These are phyloP conservation scores for Drosophila anceps DNA, from an alignment of 2,888 invertebrate species.

Conservation along the genomic window DNA sequence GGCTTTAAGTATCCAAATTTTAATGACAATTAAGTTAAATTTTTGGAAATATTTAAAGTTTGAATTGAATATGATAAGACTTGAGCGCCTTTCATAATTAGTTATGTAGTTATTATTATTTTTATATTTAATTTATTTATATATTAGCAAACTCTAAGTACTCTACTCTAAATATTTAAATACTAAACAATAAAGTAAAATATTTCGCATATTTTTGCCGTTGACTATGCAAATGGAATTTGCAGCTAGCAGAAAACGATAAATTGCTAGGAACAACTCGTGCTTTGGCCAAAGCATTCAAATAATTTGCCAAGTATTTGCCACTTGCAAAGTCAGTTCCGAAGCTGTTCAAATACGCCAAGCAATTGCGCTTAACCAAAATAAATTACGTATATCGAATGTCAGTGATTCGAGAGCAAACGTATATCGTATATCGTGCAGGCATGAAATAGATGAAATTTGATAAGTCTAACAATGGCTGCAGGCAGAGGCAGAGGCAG, in stretches of 20 bases:
- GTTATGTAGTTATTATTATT: not conserved
- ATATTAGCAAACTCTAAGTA: not conserved
- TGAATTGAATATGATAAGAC: not conserved
- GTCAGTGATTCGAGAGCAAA: not conserved
- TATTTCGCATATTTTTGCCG: not conserved
- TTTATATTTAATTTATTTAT: not conserved
- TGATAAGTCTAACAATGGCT: not conserved
- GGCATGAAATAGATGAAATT: not conserved
- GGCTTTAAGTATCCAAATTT: not conserved
- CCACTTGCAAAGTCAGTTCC: not conserved
- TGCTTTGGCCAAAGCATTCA: conserved; percentile 10
- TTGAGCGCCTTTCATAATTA: too few species aligned
- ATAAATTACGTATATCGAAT: conserved; percentile 4
- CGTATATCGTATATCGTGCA: not conserved
- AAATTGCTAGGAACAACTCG: not conserved
- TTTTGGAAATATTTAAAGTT: not conserved
- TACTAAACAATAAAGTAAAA: not conserved
- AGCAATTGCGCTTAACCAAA: conserved; percentile 11
- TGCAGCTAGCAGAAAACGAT: not conserved
- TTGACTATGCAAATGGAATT: conserved; percentile 8
- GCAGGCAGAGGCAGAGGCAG: not conserved
- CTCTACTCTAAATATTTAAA: not conserved
- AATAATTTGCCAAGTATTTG: conserved; percentile 33
- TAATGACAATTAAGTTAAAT: not conserved
- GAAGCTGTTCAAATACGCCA: not conserved